A percentile compares a stretch with the other conserved stretches of the same genome.
Evolutionary conservation across 2,797 vertebrate genomes (phyloP).

Genomic region (Crocodylus rhombifer): DNA sequence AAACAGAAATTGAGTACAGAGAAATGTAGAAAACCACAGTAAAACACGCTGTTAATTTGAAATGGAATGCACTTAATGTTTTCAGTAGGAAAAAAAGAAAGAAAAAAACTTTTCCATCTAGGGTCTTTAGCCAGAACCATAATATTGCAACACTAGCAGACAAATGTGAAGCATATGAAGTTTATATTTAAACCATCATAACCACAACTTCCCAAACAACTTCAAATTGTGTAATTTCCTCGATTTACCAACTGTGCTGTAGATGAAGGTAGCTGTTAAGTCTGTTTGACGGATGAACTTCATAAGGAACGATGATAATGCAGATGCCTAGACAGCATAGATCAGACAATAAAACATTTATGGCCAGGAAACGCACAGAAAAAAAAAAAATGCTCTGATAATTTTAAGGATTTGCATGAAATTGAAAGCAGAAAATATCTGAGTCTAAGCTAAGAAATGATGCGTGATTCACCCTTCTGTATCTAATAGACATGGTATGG

Average conservation of each 20-base stretch:
- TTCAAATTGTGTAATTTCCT: not conserved
- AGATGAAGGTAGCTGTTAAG: not conserved
- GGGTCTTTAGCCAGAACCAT: not conserved
- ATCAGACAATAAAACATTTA: not conserved
- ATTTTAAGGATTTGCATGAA: not conserved
- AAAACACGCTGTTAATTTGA: not conserved
- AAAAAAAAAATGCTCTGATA: not conserved
- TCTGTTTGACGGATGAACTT: not conserved
- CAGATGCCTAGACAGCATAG: not conserved
- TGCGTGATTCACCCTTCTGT: rapidly evolving
- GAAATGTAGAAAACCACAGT: not conserved
- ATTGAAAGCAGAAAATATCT: not conserved
- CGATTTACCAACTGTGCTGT: not conserved
- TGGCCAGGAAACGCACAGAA: not conserved
- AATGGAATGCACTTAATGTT: not conserved
- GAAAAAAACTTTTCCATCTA: not conserved
- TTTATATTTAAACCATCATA: not conserved
- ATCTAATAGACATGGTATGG: not conserved
- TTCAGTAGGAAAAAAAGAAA: not conserved
- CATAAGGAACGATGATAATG: not conserved
- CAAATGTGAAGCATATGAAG: not conserved
- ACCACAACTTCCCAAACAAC: not conserved
- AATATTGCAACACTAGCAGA: not conserved
- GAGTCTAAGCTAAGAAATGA: not conserved
- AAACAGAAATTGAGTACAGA: not conserved